Evolutionary conservation across 1,140 invertebrate genomes (phyloP), one percentile per base, ranked within the genome.

Genomic region (Dufourea novaeangliae): DNA sequence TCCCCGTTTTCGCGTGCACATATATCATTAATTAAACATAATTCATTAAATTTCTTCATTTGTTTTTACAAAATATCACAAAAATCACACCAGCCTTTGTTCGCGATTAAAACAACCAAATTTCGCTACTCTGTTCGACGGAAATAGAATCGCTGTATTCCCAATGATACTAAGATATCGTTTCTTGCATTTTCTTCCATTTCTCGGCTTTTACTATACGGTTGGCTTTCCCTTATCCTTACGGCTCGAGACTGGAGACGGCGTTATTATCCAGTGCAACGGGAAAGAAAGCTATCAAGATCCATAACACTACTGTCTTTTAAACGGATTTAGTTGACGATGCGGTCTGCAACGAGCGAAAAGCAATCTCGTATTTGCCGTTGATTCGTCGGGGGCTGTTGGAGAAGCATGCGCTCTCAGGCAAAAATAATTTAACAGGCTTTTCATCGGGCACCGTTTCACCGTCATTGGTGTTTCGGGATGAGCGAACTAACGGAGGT

Each of bases 41-140:
- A 52, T 54, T 84, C 83, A 68, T 74, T 70, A 80, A 85, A 64
- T 79, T 80, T 81, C 54, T 71, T 80, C 78, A 86, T 88, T 69
- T 75, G 37, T 50, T 66, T 91, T 91, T 92, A 92, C 88, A 91
- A 92, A 91, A 91, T 92, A 92, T 92, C 91, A 92, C 91, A 92
- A 92, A 90, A 91, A 92, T 92, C 87, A 88, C 89, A 92, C 90
- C 91, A 92, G 90, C 88, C 90, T 91, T 91, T 89, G 84, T 90
- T 90, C 85, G 86, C 85, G 90, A 84, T 86, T n/a, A 88, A 83
- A 83, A 78, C n/a, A 82, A 63, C 52, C 46, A 50, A 78, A 69
- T 61, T 66, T 78, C 46, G 67, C 7, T 82, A 73, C 29, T 22
- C 39, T 29, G 27, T 54, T 32, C 39, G 73, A 75, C 44, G 52